A percentile compares a stretch with the other conserved stretches of the same genome.
Conservation (phyloP, 2,888 invertebrate genomes). For the Steinernema hermaphroditum region DNA sequence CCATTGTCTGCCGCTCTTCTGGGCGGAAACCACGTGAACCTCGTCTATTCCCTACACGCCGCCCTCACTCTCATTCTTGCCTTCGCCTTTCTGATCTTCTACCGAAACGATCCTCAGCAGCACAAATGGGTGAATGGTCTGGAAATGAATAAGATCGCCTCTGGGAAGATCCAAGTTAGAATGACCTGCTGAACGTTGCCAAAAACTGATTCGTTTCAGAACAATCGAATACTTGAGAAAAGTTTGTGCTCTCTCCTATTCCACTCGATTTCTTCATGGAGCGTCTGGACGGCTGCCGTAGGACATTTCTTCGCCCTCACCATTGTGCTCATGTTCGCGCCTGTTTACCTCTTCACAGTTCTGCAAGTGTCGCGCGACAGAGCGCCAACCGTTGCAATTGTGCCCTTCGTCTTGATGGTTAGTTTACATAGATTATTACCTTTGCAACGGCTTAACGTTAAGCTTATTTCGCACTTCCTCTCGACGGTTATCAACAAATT, state of each 20-base stretch:
- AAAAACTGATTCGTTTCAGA: conserved; percentile 22
- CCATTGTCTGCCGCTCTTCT: background rate
- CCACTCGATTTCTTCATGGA: conserved; percentile 56
- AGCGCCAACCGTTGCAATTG: conserved; percentile 28
- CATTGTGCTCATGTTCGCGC: conserved; percentile 52
- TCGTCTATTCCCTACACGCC: conserved; percentile 36
- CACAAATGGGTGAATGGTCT: conserved; percentile 60
- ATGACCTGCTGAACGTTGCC: background rate
- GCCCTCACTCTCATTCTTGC: conserved; percentile 36
- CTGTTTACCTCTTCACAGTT: conserved; percentile 47
- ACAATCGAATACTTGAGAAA: conserved; percentile 39
- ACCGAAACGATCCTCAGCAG: conserved; percentile 55
- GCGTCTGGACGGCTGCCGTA: conserved; percentile 50
- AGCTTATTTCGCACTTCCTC: conserved; percentile 32
- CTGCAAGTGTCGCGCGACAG: conserved; percentile 35
- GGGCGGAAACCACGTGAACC: background rate
- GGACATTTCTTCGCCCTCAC: conserved; percentile 52
- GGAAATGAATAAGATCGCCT: conserved; percentile 57
- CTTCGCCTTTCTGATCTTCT: conserved; percentile 56
- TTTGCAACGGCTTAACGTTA: background rate
- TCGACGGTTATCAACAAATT: conserved; percentile 31
- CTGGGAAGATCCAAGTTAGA: conserved; percentile 56
- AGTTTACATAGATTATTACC: background rate
- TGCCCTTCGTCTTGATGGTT: conserved; percentile 46
- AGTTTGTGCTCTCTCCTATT: conserved; percentile 40